Evolutionary conservation across 2,888 invertebrate genomes (phyloP), one percentile per base, ranked within the genome.

Genomic region (Pachycephus smyrnensis): DNA sequence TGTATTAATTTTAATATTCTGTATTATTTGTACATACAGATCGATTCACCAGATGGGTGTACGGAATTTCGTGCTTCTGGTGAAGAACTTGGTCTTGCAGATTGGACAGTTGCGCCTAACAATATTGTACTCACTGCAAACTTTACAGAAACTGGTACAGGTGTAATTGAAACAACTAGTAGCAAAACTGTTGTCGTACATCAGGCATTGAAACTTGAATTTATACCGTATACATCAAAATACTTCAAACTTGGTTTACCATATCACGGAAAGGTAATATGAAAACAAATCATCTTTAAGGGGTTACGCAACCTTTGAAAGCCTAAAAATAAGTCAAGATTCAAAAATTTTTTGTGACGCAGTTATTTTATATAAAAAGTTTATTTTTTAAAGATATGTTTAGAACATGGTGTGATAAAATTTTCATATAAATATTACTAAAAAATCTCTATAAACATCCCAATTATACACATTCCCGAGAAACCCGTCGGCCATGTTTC

Each of bases 241-340:
- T 94, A 94, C 79, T 95, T 95, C 84, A 95, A 95, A 77, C 94
- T 95, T 0, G 95, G 95, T n/a, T 91, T 96, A 31, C 95, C 96
- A 0, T 96, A 95, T 84, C 94, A 94, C 83, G 93, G 95, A 76
- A 95, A 94, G 92, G 94, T 95, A 87, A 77, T 75, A 31, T 68
- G 12, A 74, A 55, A 4, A 15, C 12, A 40, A 40, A 15, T 40
- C 12, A 40, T 12, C 15, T 40, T 15, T 15, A 12, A 15, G 37
- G 37, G 37, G 37, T 15, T 40, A 15, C 12, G 37, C 37, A 0
- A 15, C 37, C 37, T 15, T 15, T 40, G 12, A 40, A 15, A 12
- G 4, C 37, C 15, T 15, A 40, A 4, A 1, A 4, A 40, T 40
- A 40, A 15, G 15, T 15, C 37, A 37, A 37, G 3, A 37, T 37